Conservation (phyloP, 2,113 vertebrate species). For the Perccottus glenii region DNA sequence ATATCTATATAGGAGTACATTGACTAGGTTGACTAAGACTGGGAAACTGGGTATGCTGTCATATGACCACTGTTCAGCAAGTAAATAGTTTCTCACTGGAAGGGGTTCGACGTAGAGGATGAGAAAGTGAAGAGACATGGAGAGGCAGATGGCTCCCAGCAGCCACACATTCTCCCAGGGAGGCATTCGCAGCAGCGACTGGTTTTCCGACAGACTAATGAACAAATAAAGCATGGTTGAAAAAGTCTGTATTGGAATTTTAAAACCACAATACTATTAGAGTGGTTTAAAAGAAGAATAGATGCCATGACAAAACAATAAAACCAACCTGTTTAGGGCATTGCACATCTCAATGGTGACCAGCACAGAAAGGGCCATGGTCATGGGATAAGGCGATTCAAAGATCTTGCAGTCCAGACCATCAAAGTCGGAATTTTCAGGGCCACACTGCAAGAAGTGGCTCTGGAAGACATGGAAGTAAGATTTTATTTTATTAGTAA, state of each 20-base stretch:
- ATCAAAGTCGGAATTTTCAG: slow-evolving; percentile 90
- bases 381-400: slow-evolving; percentile 97
- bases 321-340: slow-evolving; percentile 94
- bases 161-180: slow-evolving; percentile 99
- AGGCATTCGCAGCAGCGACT: slow-evolving; percentile 96
- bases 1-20: background rate
- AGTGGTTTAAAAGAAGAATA: too few relatives aligned
- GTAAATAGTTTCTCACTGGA: slow-evolving; percentile 81
- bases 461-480: slow-evolving; percentile 82
- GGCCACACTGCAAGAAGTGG: slow-evolving; percentile 95
- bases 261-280: too few relatives aligned
- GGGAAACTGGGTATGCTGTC: too few relatives aligned
- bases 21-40: background rate
- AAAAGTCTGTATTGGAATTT: background rate
- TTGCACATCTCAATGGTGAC: slow-evolving; percentile 99
- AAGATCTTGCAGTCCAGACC: slow-evolving; percentile 90
- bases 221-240: slow-evolving; percentile 11
- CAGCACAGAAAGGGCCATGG: slow-evolving; percentile 97
- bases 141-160: slow-evolving; percentile 97
- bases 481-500: too few relatives aligned
- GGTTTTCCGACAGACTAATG: slow-evolving; percentile 94
- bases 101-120: slow-evolving; percentile 98
- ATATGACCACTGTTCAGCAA: too few relatives aligned
- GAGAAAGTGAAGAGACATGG: slow-evolving; percentile 99
- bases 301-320: background rate